phyloP scores from a whole-genome alignment of 92 coral and sea anemone species.

The Porites rus region DNA sequence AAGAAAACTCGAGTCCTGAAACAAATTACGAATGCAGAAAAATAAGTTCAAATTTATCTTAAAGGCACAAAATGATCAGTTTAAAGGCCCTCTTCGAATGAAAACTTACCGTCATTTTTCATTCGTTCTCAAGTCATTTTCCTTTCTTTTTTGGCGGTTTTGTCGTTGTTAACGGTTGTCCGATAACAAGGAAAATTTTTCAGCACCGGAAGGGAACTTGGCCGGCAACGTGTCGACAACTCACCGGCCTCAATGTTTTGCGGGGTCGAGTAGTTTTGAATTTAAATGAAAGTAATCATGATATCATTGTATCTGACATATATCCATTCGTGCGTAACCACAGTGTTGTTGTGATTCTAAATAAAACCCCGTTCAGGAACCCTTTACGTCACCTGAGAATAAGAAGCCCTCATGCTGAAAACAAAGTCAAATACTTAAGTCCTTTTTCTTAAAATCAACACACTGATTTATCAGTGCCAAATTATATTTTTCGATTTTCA shows the following conservation, averaged over 20 bases:
- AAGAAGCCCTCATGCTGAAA: slow-evolving; percentile 8
- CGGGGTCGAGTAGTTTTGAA: slow-evolving; percentile 42
- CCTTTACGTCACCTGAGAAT: slow-evolving; percentile 22
- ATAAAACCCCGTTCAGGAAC: slow-evolving; percentile 8
- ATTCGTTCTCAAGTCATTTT: slow-evolving; percentile 15
- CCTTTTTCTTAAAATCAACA: background rate
- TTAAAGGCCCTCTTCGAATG: background rate
- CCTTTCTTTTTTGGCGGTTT: background rate
- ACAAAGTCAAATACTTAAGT: background rate
- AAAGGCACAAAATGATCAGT: background rate
- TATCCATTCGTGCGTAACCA: slow-evolving; percentile 39
- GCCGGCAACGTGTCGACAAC: slow-evolving; percentile 30
- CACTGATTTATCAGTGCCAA: background rate
- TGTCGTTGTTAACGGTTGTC: background rate
- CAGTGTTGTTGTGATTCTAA: slow-evolving; percentile 18
- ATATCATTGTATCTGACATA: background rate
- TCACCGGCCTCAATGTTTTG: slow-evolving; percentile 24
- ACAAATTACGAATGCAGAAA: background rate
- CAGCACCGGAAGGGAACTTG: slow-evolving; percentile 7
- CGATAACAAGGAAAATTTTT: background rate
- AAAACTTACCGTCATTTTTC: slow-evolving; percentile 18
- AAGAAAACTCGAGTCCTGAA: slow-evolving; percentile 73
- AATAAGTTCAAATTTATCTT: background rate
- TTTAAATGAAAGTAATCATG: slow-evolving; percentile 29
- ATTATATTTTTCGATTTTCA: background rate